phyloP scores from a whole-genome alignment of 2,797 vertebrate genomes.

The Alcedo atthis region DNA sequence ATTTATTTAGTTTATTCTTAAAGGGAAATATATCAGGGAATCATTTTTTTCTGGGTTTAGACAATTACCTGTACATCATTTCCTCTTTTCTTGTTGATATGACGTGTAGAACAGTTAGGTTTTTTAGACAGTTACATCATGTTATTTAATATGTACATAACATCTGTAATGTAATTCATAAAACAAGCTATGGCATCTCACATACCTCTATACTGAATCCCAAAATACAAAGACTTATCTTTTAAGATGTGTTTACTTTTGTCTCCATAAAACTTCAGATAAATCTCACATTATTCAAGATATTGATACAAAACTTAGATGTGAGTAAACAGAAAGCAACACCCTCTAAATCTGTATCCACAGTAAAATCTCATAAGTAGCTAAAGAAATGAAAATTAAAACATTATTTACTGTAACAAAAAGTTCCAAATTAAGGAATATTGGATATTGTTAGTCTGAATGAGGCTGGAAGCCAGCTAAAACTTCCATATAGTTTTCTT shows the following conservation, averaged over 20 bases:
- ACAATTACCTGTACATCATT: background rate
- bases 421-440: slow-evolving; percentile 31
- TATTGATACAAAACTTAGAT: background rate
- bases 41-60: slow-evolving; percentile 2
- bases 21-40: slow-evolving; percentile 9
- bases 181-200: background rate
- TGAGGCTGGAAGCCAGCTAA: slow-evolving; percentile 39
- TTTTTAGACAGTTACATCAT: background rate
- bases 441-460: background rate
- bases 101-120: background rate
- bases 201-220: background rate
- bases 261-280: background rate
- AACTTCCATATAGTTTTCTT: slow-evolving; percentile 59
- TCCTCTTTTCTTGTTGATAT: slow-evolving; percentile 25
- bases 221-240: background rate
- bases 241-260: background rate
- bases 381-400: slow-evolving; percentile 1
- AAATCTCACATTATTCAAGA: background rate
- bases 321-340: background rate
- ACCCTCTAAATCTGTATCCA: background rate
- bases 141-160: background rate
- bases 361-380: background rate
- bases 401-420: background rate
- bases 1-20: background rate
- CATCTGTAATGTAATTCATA: background rate